Percentiles rank a stretch among this genome's conserved stretches.
phyloP scores from a whole-genome alignment of 2,113 vertebrate species.

The Hucho hucho region DNA sequence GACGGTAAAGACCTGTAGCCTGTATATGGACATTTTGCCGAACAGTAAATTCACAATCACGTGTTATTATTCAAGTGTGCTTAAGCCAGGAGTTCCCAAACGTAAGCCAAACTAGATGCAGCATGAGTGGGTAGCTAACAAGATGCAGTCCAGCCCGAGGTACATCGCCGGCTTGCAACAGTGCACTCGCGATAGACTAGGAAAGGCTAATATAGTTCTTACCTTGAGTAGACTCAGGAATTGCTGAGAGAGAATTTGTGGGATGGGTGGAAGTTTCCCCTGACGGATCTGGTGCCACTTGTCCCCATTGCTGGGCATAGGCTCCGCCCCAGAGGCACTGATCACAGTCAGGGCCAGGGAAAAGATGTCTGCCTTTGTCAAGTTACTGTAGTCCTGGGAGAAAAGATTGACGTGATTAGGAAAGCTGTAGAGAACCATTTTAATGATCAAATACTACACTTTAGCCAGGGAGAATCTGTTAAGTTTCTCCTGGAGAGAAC shows the following conservation, averaged over 20 bases:
- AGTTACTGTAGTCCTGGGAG: conserved; percentile 84
- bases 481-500: background rate
- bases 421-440: background rate
- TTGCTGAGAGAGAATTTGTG: conserved; percentile 90
- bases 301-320: conserved; percentile 91
- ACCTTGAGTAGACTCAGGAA: conserved; percentile 89
- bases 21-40: too few relatives aligned
- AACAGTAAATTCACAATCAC: too few relatives aligned
- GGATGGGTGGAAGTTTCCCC: conserved; percentile 87
- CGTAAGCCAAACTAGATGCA: too few relatives aligned
- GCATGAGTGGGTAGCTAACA: too few relatives aligned
- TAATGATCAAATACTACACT: background rate
- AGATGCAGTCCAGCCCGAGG: too few relatives aligned
- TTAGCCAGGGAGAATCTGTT: background rate
- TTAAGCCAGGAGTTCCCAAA: too few relatives aligned
- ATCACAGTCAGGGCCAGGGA: conserved; percentile 91
- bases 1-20: too few relatives aligned
- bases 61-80: too few relatives aligned
- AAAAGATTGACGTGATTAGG: background rate
- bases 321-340: conserved; percentile 88
- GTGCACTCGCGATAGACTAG: background rate
- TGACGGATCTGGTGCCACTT: conserved; percentile 95
- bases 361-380: conserved; percentile 94
- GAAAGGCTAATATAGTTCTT: conserved; percentile 33
- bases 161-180: too few relatives aligned